Evolutionary conservation across 2,888 invertebrate genomes (phyloP), one percentile per base, ranked within the genome.

Genomic region (Orthosia gracilis): DNA sequence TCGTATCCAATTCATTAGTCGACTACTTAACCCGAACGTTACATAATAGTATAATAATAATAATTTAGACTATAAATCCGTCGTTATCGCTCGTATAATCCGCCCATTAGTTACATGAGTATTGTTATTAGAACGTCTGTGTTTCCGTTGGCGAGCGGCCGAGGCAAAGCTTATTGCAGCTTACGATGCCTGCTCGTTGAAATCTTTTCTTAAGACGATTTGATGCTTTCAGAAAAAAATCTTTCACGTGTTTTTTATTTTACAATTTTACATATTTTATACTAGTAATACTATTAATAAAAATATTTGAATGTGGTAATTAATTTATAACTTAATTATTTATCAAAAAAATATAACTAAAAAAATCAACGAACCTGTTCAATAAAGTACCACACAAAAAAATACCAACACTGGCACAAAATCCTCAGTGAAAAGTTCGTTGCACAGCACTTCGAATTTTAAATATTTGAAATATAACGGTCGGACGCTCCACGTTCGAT

Each of bases 331-430:
- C 0, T 52, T 4, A 18, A 31, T 18, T 0, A 47, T 9, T 17
- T 26, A n/a, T 12, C 4, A 55, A 74, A 55, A n/a, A 76, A 78
- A 66, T 52, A 82, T 75, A 72, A 75, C 76, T 78, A 47, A 70
- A 74, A 84, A 86, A 85, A 78, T 85, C 81, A 83, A 94, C 94
- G 88, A 91, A 94, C 94, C 94, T 87, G 72, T 84, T 84, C 78
- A 80, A 86, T 87, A 85, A 76, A 81, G 76, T 76, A 73, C 85
- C 78, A 89, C 87, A 89, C 91, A 89, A n/a, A n/a, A 87, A 85
- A 80, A 82, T 85, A 85, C 87, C 86, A 85, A 89, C 92, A 94
- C 93, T 90, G 90, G 91, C 95, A 95, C 95, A 95, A 94, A 95
- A 95, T 95, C 95, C 95, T 94, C 88, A 89, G 90, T 79, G 89